phyloP scores from a whole-genome alignment of 2,113 vertebrate species.

The Gopherus evgoodei region DNA sequence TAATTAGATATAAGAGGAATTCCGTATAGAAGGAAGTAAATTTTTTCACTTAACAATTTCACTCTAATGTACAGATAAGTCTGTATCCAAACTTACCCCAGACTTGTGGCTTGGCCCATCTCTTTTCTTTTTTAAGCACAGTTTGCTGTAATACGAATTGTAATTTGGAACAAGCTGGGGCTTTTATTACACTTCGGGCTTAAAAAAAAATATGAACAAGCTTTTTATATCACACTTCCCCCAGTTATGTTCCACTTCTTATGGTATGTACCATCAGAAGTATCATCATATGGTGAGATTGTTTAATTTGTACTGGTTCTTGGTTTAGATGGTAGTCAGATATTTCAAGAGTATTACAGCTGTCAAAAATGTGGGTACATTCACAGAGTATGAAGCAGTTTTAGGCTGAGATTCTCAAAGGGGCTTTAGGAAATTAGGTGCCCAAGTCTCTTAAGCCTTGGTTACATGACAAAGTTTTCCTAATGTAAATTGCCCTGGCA shows the following conservation, averaged over 20 bases:
- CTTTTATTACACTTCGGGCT: not conserved
- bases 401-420: not conserved
- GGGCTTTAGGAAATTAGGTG: too few species aligned
- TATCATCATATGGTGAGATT: not conserved
- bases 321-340: rapidly evolving
- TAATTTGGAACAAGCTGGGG: not conserved
- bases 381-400: not conserved
- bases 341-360: not conserved
- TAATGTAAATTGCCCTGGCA: too few species aligned
- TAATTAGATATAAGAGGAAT: not conserved
- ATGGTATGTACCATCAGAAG: not conserved
- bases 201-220: not conserved
- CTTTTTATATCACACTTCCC: not conserved
- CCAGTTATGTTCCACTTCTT: not conserved
- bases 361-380: not conserved
- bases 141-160: not conserved
- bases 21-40: not conserved
- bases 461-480: too few species aligned
- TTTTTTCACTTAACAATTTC: not conserved
- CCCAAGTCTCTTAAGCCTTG: too few species aligned
- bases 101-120: not conserved
- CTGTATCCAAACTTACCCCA: not conserved
- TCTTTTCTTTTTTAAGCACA: not conserved
- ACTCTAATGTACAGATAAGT: not conserved
- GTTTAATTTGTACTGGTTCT: not conserved